Evolutionary conservation across 2,113 vertebrate species (phyloP), one percentile per base, ranked within the genome.

Genomic region (Haemorhous mexicanus): DNA sequence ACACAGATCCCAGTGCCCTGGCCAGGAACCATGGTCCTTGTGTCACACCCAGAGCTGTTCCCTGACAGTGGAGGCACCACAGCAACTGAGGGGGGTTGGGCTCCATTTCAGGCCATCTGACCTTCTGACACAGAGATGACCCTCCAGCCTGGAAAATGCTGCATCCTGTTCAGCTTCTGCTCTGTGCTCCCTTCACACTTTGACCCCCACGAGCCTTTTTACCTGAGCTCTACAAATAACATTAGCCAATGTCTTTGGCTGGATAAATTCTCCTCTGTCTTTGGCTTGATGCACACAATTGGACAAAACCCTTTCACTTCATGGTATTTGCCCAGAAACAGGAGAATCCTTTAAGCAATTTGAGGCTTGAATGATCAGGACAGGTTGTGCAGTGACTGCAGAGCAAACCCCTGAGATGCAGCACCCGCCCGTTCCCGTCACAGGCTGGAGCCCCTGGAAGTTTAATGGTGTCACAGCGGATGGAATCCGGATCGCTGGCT

Each of bases 321-420:
- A 89, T 6, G 84, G 69, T 81, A 59, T 59, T 85, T 91, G 91
- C 95, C 32, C 95, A 94, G 95, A 93, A 93, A 96, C 55, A 92
- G 69, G 26, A 92, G 95, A 95, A 87, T 93, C 90, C 90, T 94
- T 95, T 74, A 89, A 95, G 86, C 95, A 94, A 93, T 96, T 96
- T 96, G 86, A 92, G 53, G 95, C 86, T 83, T 93, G 94, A 95
- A 28, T 43, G 86, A 89, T 74, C 94, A 89, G 88, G 91, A 89
- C 84, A 92, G 94, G 93, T 90, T 94, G 91, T 55, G 62, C 58
- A 27, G 85, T 75, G 50, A 44, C 83, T 89, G 93, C 58, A 50
- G 89, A 96, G 74, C 21, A 84, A 89, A 72, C 5, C 69, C 80
- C 30, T 26, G 78, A 28, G 53, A 56, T 1, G 24, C 7, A 18